These are phyloP conservation scores for Aphelinus certus DNA, from an alignment of 1,140 invertebrate species.

Conservation along the genomic window DNA sequence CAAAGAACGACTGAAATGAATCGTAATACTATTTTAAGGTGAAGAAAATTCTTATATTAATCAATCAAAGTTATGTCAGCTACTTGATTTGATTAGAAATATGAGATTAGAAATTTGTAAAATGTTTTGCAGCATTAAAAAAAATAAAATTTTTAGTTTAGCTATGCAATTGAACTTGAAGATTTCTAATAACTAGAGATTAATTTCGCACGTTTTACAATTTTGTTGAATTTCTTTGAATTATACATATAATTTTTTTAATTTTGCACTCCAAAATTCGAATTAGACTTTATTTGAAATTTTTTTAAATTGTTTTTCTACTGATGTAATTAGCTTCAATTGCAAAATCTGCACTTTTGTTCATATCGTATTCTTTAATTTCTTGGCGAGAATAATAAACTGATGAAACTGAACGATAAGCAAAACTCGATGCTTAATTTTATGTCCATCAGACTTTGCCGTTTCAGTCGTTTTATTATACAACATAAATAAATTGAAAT, in stretches of 20 bases:
- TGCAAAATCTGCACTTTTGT: too few species aligned
- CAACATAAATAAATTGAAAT: neutral
- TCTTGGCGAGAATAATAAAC: conserved; percentile 23
- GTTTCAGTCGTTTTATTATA: conserved; percentile 26
- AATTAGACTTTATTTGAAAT: conserved; percentile 19
- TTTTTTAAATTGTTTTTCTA: neutral
- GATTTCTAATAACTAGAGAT: conserved; percentile 19
- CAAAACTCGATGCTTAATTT: conserved; percentile 5
- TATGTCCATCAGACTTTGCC: conserved; percentile 25
- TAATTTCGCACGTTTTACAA: conserved; percentile 11
- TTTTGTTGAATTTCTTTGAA: conserved; percentile 22
- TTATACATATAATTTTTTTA: conserved; percentile 10
- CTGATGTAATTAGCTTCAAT: too few species aligned
- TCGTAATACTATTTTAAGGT: conserved; percentile 15
- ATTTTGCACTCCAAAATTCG: conserved; percentile 18
- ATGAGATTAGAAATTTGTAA: conserved; percentile 29
- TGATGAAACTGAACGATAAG: conserved; percentile 14
- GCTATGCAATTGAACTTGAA: conserved; percentile 12
- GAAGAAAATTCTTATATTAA: conserved; percentile 22
- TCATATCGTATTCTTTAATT: conserved; percentile 1
- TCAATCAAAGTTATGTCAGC: conserved; percentile 18
- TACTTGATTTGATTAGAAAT: conserved; percentile 23
- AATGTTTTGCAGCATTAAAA: conserved; percentile 14
- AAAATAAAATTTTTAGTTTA: conserved; percentile 20
- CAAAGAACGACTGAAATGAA: conserved; percentile 32